Evolutionary conservation across 2,113 vertebrate genomes (phyloP), one percentile per base, ranked within the genome.

Genomic region (Lampris megalopsis): DNA sequence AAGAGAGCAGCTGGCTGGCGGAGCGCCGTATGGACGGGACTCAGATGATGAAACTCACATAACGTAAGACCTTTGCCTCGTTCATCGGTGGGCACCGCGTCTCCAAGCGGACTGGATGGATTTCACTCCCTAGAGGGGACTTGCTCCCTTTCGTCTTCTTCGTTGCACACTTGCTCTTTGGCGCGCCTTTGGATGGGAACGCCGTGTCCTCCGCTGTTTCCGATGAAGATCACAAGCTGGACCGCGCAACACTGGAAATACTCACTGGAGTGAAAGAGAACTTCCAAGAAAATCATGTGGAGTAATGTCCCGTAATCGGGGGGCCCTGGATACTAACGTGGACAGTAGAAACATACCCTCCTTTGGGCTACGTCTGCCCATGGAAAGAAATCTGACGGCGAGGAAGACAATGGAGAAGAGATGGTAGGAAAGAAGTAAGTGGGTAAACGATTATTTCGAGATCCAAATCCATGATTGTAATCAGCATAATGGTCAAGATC

Each of bases 371-470:
- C 69, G 71, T 4, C 50, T 61, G 68, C 24, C 24, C 24, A 24
- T 24, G 63, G 66, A 6, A 43, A 77, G 61, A 67, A 66, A 75
- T 75, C 81, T 73, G 71, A 88, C 71, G 65, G 88, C 87, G 91
- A 89, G 80, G 88, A 88, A 70, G 42, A 79, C 68, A 75, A 79
- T 62, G 79, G 75, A 70, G 85, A 76, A 68, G 89, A 91, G 85
- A 91, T 90, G 92, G 86, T 91, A 92, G 88, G 63, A 65, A 77
- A 94, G 91, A 93, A 94, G 94, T 94, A 91, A 93, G 94, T 91
- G 75, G 40, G 5, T 54, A 37, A 1, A 72, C 45, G 77, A 63
- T 13, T 48, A 43, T 10, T 63, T 79, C 43, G 38, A 10, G 63
- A 76, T 63, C 3, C 45, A 68, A n/a, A 75, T 35, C 42, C 73